Percentiles rank a stretch among this genome's conserved stretches.
phyloP scores from a whole-genome alignment of 2,797 vertebrate species.

The Trachops cirrhosus region DNA sequence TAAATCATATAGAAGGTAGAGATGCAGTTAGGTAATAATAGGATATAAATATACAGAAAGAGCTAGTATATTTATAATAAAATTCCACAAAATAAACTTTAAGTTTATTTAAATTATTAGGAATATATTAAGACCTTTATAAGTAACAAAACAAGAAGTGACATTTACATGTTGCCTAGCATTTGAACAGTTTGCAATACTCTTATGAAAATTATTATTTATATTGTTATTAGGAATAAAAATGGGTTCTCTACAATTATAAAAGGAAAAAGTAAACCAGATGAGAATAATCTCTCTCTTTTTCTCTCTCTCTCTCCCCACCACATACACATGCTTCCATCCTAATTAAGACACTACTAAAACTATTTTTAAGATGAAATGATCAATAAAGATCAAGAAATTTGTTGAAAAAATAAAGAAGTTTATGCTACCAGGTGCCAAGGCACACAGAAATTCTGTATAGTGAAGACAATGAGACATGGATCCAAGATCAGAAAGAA shows the following conservation, averaged over 20 bases:
- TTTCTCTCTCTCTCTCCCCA: no score
- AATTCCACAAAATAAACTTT: neutral
- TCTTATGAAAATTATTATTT: neutral
- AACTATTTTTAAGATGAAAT: neutral
- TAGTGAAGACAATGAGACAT: neutral
- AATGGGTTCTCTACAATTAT: neutral
- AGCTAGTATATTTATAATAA: neutral
- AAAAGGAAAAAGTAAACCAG: neutral
- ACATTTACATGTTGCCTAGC: neutral
- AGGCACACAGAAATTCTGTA: neutral
- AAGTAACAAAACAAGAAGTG: neutral
- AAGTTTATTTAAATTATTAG: neutral
- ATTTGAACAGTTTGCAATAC: neutral
- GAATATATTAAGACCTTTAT: neutral
- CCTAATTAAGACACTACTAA: neutral
- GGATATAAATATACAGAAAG: neutral
- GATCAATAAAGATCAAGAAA: neutral
- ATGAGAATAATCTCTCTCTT: neutral
- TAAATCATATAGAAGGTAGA: neutral
- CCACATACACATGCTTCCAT: no score
- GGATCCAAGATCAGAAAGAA: neutral
- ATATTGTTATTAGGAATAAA: neutral
- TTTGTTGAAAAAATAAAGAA: neutral
- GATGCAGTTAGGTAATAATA: neutral
- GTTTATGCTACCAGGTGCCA: neutral